These are phyloP conservation scores for Platycnemis pennipes DNA, from an alignment of 2,888 invertebrate species.

Conservation along the genomic window DNA sequence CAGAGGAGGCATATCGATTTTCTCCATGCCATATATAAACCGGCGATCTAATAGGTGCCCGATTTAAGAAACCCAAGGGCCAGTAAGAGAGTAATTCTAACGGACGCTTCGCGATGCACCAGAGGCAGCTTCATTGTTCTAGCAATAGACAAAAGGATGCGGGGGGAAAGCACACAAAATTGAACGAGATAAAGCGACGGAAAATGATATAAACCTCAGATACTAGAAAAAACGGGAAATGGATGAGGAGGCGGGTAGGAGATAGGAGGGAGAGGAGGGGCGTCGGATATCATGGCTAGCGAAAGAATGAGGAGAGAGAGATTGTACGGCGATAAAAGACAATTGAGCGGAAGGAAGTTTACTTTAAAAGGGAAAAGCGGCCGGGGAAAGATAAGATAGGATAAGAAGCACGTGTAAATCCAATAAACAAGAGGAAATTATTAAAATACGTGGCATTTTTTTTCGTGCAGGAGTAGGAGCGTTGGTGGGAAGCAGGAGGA, in stretches of 20 bases:
- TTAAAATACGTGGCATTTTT: conserved; percentile 54
- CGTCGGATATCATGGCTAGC: conserved; percentile 30
- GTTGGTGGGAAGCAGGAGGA: conserved; percentile 17
- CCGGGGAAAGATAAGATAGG: conserved; percentile 51
- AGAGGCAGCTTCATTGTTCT: background rate
- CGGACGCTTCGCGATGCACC: background rate
- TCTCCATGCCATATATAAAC: background rate
- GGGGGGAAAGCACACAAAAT: conserved; percentile 13
- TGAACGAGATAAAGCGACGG: conserved; percentile 43
- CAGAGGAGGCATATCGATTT: too few relatives aligned
- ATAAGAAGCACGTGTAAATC: conserved; percentile 61
- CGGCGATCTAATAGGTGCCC: background rate
- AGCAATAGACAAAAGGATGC: conserved; percentile 13
- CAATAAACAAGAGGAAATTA: conserved; percentile 61
- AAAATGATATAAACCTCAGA: conserved; percentile 51
- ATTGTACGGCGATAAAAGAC: conserved; percentile 58
- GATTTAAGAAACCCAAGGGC: background rate
- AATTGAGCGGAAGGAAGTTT: conserved; percentile 63
- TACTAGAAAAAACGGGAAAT: conserved; percentile 51
- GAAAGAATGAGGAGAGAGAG: conserved; percentile 58
- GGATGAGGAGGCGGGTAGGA: background rate
- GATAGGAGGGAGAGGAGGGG: background rate
- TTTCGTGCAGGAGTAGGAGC: background rate
- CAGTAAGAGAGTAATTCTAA: background rate
- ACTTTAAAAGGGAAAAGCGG: conserved; percentile 55